Evolutionary conservation across 2,888 invertebrate genomes (phyloP).

Genomic region (Zelleria hepariella): DNA sequence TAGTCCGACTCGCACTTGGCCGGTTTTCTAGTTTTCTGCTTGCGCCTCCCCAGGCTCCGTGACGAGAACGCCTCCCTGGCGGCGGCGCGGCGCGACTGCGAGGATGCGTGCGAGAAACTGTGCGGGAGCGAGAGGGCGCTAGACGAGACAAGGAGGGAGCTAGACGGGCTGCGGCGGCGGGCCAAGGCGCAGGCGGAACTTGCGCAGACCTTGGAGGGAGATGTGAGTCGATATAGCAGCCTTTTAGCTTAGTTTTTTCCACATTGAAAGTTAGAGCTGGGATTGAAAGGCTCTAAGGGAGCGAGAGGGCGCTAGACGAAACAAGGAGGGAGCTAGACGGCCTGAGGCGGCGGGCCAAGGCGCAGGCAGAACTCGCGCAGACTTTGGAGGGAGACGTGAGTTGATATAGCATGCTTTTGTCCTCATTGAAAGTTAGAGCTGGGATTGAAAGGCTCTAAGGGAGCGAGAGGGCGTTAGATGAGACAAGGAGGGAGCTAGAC

Average conservation of each 20-base stretch:
- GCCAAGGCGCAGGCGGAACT: conserved; percentile 27
- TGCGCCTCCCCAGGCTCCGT: conserved; percentile 31
- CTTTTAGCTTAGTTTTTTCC: too few species aligned
- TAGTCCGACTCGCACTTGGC: too few species aligned
- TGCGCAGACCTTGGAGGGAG: conserved; percentile 33
- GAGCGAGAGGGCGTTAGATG: conserved; percentile 35
- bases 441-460: conserved; percentile 40
- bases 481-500: conserved; percentile 37
- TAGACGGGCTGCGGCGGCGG: conserved; percentile 27
- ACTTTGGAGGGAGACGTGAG: conserved; percentile 43
- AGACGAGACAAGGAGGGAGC: conserved; percentile 31
- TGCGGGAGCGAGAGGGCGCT: conserved; percentile 33
- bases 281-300: conserved; percentile 38
- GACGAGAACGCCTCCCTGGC: conserved; percentile 44
- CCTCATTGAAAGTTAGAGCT: too few species aligned
- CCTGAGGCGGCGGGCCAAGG: conserved; percentile 19
- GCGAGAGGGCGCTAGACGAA: conserved; percentile 34
- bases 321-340: conserved; percentile 36
- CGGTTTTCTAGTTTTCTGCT: too few species aligned
- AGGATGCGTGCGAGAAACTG: conserved; percentile 49
- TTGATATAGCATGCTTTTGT: too few species aligned
- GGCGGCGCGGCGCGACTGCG: conserved; percentile 44
- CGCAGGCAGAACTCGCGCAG: conserved; percentile 29
- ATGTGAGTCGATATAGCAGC: too few species aligned
- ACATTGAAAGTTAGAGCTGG: too few species aligned